Conservation (phyloP, 2,797 vertebrate species). For the Podargus strigoides region DNA sequence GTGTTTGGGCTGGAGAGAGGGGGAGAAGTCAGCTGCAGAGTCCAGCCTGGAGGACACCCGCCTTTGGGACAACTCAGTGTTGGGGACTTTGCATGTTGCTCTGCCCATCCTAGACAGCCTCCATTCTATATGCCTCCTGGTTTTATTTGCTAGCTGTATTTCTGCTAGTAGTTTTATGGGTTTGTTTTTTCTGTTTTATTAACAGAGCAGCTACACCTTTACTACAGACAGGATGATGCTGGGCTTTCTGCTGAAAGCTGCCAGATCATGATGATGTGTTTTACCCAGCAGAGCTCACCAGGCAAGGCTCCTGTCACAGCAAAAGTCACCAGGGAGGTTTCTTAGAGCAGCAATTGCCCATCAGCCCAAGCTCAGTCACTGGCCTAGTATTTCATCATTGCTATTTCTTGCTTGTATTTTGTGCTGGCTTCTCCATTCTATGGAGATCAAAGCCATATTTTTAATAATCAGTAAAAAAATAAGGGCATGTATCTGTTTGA, state of each 20-base stretch:
- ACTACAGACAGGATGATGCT: not conserved
- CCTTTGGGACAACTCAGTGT: not conserved
- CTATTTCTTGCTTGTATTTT: constrained; percentile 19
- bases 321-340: not conserved
- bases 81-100: not conserved
- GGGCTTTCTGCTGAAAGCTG: constrained; percentile 31
- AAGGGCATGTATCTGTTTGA: not conserved
- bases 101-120: not conserved
- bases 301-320: not conserved
- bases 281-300: constrained; percentile 7
- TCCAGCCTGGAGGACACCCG: not conserved
- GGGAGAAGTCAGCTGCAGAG: not conserved
- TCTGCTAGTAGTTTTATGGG: constrained; percentile 2
- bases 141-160: constrained; percentile 10
- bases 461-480: not conserved
- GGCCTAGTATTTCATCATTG: not conserved
- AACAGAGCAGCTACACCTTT: constrained; percentile 5
- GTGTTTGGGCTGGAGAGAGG: not conserved
- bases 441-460: constrained; percentile 9
- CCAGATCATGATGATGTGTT: not conserved
- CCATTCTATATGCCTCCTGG: not conserved
- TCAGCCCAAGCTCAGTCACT: not conserved
- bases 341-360: not conserved
- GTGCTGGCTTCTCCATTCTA: not conserved
- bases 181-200: constrained; percentile 4